Conservation (phyloP, 2,113 vertebrate genomes). For the Carettochelys insculpta region DNA sequence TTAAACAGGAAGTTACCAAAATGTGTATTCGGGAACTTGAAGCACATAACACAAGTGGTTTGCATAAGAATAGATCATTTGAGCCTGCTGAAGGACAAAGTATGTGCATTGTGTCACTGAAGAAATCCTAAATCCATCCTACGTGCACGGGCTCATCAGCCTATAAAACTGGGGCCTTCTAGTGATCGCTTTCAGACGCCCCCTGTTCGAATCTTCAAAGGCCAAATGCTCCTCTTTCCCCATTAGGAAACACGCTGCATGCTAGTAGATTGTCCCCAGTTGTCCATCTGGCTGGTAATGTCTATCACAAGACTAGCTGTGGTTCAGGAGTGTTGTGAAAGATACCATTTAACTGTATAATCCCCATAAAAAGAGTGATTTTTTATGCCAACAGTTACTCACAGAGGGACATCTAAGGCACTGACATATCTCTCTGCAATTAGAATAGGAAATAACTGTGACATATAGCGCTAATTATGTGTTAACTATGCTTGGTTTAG, state of each 20-base stretch:
- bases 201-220: accelerated
- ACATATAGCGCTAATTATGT: not conserved
- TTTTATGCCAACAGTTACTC: not conserved
- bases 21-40: not conserved
- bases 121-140: not conserved
- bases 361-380: not conserved
- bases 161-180: not conserved
- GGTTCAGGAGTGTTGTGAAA: not conserved
- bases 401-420: not conserved
- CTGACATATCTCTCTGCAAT: accelerated
- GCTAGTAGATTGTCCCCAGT: not conserved
- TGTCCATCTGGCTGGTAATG: not conserved
- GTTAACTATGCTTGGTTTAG: not conserved
- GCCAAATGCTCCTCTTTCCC: not conserved
- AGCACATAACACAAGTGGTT: not conserved
- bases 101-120: not conserved
- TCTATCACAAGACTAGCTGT: not conserved
- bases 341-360: not conserved
- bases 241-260: not conserved
- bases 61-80: not conserved
- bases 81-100: not conserved
- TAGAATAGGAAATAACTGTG: not conserved
- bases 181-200: not conserved
- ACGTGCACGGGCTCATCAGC: not conserved
- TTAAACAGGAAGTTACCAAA: not conserved